phyloP scores from a whole-genome alignment of 2,888 invertebrate species.

The Gymnosoma rotundatum region DNA sequence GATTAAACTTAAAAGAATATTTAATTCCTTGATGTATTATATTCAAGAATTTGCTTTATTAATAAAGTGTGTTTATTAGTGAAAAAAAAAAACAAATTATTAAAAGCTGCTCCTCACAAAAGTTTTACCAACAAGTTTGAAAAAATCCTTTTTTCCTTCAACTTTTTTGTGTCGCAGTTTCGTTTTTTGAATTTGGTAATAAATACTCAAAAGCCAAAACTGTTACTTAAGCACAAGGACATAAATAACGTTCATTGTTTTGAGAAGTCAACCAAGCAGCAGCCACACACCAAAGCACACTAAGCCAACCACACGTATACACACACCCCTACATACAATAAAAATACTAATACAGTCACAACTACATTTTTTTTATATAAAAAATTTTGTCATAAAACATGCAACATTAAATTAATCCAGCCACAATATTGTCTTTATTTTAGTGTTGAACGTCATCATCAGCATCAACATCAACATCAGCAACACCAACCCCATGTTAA shows the following conservation, averaged over 20 bases:
- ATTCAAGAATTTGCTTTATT: no score
- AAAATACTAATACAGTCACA: neutral
- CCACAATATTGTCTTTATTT: constrained; percentile 3
- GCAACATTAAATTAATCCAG: constrained; percentile 35
- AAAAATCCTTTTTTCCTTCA: neutral
- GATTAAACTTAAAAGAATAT: no score
- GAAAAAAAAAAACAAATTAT: no score
- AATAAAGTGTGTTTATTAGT: no score
- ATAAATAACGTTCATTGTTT: constrained; percentile 59
- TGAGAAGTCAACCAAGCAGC: constrained; percentile 32
- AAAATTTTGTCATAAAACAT: constrained; percentile 23
- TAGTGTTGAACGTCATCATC: constrained; percentile 14
- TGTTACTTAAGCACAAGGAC: constrained; percentile 46
- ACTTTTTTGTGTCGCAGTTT: neutral
- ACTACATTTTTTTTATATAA: neutral
- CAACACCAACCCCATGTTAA: constrained; percentile 20
- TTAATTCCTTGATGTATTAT: no score
- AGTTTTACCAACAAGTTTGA: neutral
- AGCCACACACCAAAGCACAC: neutral
- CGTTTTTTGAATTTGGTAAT: constrained; percentile 14
- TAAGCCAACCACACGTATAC: neutral
- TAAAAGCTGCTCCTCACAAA: neutral
- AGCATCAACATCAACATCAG: neutral
- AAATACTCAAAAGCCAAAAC: constrained; percentile 53
- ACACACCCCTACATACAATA: neutral